phyloP scores from a whole-genome alignment of 2,797 vertebrate genomes.

The Chaetophractus vellerosus region DNA sequence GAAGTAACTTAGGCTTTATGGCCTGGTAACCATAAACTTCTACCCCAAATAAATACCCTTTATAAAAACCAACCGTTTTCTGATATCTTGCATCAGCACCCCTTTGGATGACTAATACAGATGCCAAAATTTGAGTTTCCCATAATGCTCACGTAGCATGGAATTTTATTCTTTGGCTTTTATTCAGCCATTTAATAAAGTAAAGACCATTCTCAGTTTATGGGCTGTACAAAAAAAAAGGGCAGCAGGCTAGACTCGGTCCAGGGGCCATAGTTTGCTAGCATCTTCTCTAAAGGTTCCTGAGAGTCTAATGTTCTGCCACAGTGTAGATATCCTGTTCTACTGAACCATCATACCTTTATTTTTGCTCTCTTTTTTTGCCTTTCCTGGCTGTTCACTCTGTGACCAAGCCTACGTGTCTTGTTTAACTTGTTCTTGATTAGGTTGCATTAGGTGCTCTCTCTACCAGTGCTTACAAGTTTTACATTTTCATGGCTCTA shows the following conservation, averaged over 20 bases:
- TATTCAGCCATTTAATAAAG: not conserved
- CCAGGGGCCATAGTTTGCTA: not conserved
- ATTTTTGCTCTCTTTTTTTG: not conserved
- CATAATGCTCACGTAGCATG: not conserved
- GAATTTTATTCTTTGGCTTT: not conserved
- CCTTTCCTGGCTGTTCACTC: not conserved
- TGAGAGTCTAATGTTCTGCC: not conserved
- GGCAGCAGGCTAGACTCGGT: not conserved
- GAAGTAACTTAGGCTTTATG: too few species aligned
- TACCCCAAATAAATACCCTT: too few species aligned
- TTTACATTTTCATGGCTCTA: not conserved
- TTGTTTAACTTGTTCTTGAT: conserved; percentile 19
- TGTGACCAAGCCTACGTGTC: not conserved
- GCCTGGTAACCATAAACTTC: too few species aligned
- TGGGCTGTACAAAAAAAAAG: not conserved
- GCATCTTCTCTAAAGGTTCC: not conserved
- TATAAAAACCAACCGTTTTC: too few species aligned
- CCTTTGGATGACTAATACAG: too few species aligned
- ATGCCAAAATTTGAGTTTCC: conserved; percentile 7
- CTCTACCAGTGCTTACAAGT: not conserved
- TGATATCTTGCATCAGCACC: too few species aligned
- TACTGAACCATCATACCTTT: too few species aligned
- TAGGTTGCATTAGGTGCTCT: not conserved
- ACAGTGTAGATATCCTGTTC: not conserved
- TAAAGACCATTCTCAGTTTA: not conserved